Evolutionary conservation across 1,140 invertebrate species (phyloP), one percentile per base, ranked within the genome.

Genomic region (Papilio aristodemus): DNA sequence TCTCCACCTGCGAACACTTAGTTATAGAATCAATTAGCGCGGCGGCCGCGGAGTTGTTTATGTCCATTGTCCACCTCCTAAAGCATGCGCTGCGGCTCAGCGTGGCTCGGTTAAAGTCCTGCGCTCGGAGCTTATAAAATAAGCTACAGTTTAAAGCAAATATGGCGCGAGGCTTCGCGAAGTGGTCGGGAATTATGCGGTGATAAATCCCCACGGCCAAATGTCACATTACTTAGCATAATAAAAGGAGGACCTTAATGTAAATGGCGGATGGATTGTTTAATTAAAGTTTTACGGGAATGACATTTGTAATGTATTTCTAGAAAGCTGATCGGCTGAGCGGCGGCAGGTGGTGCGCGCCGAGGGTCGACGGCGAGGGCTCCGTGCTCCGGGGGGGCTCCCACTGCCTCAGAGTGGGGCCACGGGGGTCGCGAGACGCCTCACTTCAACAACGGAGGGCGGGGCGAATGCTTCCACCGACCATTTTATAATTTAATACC

Each of bases 271-370:
- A 19, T 54, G 46, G 46, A 54, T 54, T 54, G 11, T 54, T 54
- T 54, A 54, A 54, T 54, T 54, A 54, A 54, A 54, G 43, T 22
- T 54, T 54, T 54, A 54, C 46, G 46, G 9, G 46, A 54, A 54
- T 54, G 46, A 54, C 22, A 54, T 54, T 22, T 54, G 19, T 54
- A 54, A 54, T 54, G 46, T 32, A 6, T 32, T 32, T 32, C 27
- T n/a, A 32, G 2, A 3, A 32, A 32, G 27, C 2, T 3, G 27
- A 32, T 32, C 27, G 2, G 46, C 22, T 54, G 3, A 8, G 19
- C 46, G 46, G 46, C 46, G 19, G 46, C 46, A 54, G 46, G 46
- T 54, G 46, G 46, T 19, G 46, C 6, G 27, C 46, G 19, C 17
- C 19, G 46, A 54, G 46, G 4, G 19, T 10, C 13, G 27, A 6